Conservation (phyloP, 2,797 vertebrate genomes). For the Galagoides demidoff region DNA sequence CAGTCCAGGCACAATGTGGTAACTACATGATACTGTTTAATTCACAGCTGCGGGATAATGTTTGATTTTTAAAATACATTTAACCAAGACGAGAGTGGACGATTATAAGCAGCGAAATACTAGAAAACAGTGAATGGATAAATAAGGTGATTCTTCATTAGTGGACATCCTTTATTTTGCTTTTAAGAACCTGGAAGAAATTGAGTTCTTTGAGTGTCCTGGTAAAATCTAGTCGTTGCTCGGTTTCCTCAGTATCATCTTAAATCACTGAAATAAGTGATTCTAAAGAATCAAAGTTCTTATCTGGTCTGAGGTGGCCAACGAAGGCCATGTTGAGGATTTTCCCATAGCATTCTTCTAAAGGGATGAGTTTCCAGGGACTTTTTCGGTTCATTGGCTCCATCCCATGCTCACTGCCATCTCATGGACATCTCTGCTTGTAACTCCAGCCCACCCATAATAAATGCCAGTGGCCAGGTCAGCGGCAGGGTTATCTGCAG, state of each 20-base stretch:
- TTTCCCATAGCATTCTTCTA: background rate
- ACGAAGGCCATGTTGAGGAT: fast-evolving
- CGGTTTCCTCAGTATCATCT: background rate
- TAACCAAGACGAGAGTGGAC: background rate
- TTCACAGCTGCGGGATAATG: background rate
- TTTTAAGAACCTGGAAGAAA: background rate
- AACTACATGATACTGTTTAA: background rate
- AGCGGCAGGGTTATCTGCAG: background rate
- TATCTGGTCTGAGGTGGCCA: background rate
- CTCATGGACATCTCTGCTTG: background rate
- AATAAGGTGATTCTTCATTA: background rate
- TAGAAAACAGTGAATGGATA: background rate
- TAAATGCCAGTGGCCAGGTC: background rate
- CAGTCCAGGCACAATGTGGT: background rate
- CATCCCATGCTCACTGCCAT: background rate
- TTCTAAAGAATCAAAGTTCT: background rate
- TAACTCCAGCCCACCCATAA: background rate
- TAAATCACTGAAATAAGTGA: background rate
- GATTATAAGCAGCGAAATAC: background rate
- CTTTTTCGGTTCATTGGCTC: background rate
- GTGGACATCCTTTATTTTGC: background rate
- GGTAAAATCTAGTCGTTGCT: background rate
- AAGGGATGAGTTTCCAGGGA: background rate
- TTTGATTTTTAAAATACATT: background rate
- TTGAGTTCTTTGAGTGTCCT: background rate